Percentiles rank a stretch among this genome's conserved stretches.
Conservation (phyloP, 2,888 invertebrate species). For the Chloroclystis v-ata region DNA sequence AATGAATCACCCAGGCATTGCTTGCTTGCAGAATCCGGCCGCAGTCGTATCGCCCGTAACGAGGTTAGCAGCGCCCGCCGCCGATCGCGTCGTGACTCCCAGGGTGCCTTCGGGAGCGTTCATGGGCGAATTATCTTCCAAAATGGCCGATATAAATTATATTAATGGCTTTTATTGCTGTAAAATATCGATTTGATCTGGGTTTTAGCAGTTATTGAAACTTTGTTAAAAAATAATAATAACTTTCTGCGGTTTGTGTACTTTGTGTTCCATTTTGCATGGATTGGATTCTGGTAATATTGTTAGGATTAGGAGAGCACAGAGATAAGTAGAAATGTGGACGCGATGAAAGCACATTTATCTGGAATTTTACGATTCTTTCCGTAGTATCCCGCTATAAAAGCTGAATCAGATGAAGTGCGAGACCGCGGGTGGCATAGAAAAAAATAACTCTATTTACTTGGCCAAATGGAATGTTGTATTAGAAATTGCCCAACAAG, state of each 20-base stretch:
- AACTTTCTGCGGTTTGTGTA: slow-evolving; percentile 14
- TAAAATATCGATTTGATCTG: slow-evolving; percentile 53
- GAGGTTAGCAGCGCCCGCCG: slow-evolving; percentile 54
- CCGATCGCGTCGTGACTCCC: slow-evolving; percentile 56
- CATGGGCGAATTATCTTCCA: slow-evolving; percentile 63
- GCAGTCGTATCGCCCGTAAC: slow-evolving; percentile 58
- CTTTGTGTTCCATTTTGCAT: slow-evolving; percentile 16
- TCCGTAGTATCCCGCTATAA: slow-evolving; percentile 65
- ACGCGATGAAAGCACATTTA: slow-evolving; percentile 61
- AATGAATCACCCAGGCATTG: slow-evolving; percentile 66
- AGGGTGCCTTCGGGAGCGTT: slow-evolving; percentile 62
- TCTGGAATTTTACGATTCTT: slow-evolving; percentile 64
- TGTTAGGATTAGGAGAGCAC: slow-evolving; percentile 51
- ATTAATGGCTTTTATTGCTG: slow-evolving; percentile 60
- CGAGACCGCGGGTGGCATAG: slow-evolving; percentile 53
- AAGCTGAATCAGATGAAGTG: slow-evolving; percentile 66
- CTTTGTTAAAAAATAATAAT: slow-evolving; percentile 25
- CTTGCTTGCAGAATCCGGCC: slow-evolving; percentile 67
- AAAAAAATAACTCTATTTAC: slow-evolving; percentile 58
- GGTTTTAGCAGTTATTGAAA: slow-evolving; percentile 44
- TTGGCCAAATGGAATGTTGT: slow-evolving; percentile 45
- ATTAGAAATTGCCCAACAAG: slow-evolving; percentile 29
- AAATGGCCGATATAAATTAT: slow-evolving; percentile 66
- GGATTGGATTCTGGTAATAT: slow-evolving; percentile 34
- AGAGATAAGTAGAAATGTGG: slow-evolving; percentile 56